Evolutionary conservation across 2,888 invertebrate genomes (phyloP).

Genomic region (Synanthedon vespiformis): DNA sequence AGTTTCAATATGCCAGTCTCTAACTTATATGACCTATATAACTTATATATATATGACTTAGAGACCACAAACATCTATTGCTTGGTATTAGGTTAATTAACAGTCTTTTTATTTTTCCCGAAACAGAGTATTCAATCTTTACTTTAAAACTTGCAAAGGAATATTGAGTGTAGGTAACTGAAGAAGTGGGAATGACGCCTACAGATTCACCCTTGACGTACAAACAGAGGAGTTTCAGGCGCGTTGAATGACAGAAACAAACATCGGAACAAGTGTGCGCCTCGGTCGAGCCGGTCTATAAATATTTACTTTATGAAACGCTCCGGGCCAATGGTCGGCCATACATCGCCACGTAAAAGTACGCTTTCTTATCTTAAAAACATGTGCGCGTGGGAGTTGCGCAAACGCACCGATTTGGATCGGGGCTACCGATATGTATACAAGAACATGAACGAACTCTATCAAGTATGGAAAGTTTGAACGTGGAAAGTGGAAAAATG

Average conservation of each 20-base stretch:
- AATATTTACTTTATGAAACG: slow-evolving; percentile 69
- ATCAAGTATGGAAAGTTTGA: too few species aligned
- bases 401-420: slow-evolving; percentile 36
- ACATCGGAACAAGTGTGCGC: slow-evolving; percentile 60
- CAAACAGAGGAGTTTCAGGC: slow-evolving; percentile 10
- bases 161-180: too few species aligned
- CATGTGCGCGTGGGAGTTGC: slow-evolving; percentile 52
- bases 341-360: slow-evolving; percentile 50
- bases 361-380: slow-evolving; percentile 59
- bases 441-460: background rate
- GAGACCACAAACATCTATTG: too few species aligned
- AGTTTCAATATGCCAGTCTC: too few species aligned
- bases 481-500: too few species aligned
- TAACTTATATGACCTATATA: too few species aligned
- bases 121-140: too few species aligned
- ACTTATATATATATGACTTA: too few species aligned
- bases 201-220: slow-evolving; percentile 2
- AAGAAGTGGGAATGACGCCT: background rate
- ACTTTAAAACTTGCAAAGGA: too few species aligned
- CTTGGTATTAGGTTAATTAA: too few species aligned
- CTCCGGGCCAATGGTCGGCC: slow-evolving; percentile 61
- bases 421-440: slow-evolving; percentile 13
- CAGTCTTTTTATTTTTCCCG: too few species aligned
- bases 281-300: slow-evolving; percentile 48
- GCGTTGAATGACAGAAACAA: slow-evolving; percentile 66